phyloP scores from a whole-genome alignment of 2,797 vertebrate species.

The Liparis tanakae region DNA sequence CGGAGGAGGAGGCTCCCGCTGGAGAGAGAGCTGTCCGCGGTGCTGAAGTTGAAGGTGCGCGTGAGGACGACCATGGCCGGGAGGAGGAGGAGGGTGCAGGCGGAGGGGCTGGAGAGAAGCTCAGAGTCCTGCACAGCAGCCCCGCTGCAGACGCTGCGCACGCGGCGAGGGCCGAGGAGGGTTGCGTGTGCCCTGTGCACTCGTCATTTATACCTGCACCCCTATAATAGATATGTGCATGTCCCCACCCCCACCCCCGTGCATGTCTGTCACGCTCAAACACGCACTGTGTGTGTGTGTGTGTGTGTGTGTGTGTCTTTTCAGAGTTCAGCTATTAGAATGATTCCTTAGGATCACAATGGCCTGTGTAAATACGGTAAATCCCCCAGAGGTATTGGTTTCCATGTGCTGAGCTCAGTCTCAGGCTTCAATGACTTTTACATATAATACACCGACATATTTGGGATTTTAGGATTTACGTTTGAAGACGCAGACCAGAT shows the following conservation, averaged over 20 bases:
- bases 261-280: conserved; percentile 3
- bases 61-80: conserved; percentile 71
- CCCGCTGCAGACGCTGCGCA: not conserved
- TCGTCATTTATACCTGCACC: conserved; percentile 43
- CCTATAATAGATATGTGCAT: conserved; percentile 7
- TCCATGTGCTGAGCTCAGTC: conserved; percentile 30
- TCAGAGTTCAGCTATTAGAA: conserved; percentile 12
- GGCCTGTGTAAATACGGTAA: conserved; percentile 24
- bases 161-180: not conserved
- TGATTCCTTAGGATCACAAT: conserved; percentile 10
- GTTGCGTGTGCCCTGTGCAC: conserved; percentile 21
- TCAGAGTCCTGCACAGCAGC: too few species aligned
- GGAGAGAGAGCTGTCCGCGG: conserved; percentile 65
- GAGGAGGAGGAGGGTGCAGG: not conserved
- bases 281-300: not conserved
- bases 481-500: too few species aligned
- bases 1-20: conserved; percentile 24
- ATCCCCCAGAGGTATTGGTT: conserved; percentile 20
- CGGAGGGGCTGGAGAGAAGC: conserved; percentile 11
- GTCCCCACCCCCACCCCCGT: conserved; percentile 14
- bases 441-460: too few species aligned
- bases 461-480: too few species aligned
- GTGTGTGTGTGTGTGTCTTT: too few species aligned
- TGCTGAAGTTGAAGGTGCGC: conserved; percentile 69
- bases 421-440: too few species aligned